A percentile compares a stretch with the other conserved stretches of the same genome.
phyloP scores from a whole-genome alignment of 2,797 vertebrate genomes.

The Xenentodon cancila region DNA sequence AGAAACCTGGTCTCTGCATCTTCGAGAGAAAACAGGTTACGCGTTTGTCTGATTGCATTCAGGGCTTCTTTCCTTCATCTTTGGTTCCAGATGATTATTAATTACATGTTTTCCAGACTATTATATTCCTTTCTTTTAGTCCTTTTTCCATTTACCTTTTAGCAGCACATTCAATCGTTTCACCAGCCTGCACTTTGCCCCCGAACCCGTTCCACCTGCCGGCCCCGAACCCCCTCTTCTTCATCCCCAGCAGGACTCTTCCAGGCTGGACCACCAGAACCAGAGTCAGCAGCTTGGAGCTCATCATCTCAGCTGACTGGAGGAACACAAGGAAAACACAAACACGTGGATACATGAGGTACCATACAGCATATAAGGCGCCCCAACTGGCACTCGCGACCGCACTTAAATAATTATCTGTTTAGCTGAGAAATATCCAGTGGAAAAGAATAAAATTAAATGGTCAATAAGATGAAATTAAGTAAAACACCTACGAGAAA shows the following conservation, averaged over 20 bases:
- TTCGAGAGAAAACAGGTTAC: too few relatives aligned
- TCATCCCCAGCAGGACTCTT: slow-evolving; percentile 92
- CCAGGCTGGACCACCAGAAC: slow-evolving; percentile 90
- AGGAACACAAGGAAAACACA: background rate
- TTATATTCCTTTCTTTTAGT: slow-evolving; percentile 11
- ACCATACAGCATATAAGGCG: background rate
- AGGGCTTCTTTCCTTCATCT: too few relatives aligned
- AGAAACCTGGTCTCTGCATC: too few relatives aligned
- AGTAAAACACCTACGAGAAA: background rate
- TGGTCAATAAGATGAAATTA: background rate
- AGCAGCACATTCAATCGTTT: slow-evolving; percentile 91
- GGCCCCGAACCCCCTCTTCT: slow-evolving; percentile 93
- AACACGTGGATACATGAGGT: background rate
- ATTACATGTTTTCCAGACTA: slow-evolving; percentile 2
- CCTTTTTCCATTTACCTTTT: slow-evolving; percentile 86
- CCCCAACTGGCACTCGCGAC: background rate
- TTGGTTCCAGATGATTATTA: slow-evolving; percentile 15
- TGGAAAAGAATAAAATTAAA: fast-evolving
- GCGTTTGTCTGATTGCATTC: slow-evolving; percentile 3
- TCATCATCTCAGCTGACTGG: slow-evolving; percentile 77
- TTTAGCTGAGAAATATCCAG: background rate
- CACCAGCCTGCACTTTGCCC: slow-evolving; percentile 90
- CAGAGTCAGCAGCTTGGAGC: slow-evolving; percentile 87
- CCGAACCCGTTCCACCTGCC: slow-evolving; percentile 97
- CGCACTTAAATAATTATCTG: background rate